phyloP scores from a whole-genome alignment of 2,888 invertebrate species.

The Melikaiella ostensackeni region DNA sequence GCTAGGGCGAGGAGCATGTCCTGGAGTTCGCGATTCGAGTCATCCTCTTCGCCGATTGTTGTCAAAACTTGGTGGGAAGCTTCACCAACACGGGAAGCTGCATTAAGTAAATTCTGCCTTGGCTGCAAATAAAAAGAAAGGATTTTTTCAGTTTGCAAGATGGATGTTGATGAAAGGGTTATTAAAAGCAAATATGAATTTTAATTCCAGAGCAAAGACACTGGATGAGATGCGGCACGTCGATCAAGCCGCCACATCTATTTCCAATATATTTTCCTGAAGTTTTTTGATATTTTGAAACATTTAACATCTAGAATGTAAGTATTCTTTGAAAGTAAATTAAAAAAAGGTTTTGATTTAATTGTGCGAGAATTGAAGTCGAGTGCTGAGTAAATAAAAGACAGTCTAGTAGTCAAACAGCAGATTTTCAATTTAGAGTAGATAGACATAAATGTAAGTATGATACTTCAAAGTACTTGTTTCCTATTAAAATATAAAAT shows the following conservation, averaged over 20 bases:
- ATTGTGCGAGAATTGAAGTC: background rate
- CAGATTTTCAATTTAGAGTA: background rate
- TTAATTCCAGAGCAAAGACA: too few species aligned
- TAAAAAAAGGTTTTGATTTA: background rate
- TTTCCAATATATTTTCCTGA: background rate
- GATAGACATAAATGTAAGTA: too few species aligned
- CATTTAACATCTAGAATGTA: background rate
- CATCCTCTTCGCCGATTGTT: constrained; percentile 95
- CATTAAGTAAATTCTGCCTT: constrained; percentile 94
- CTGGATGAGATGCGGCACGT: too few species aligned
- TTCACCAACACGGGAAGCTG: constrained; percentile 97
- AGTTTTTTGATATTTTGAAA: background rate
- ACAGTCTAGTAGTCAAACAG: background rate
- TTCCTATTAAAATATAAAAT: too few species aligned
- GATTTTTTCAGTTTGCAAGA: background rate
- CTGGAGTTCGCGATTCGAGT: constrained; percentile 88
- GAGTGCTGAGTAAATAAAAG: background rate
- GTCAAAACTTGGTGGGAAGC: constrained; percentile 95
- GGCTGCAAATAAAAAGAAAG: constrained; percentile 80
- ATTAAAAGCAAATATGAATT: background rate
- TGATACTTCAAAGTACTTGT: too few species aligned
- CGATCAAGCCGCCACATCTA: too few species aligned
- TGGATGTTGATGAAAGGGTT: background rate
- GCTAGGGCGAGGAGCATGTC: constrained; percentile 96
- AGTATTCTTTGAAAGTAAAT: background rate